Percentiles rank a stretch among this genome's conserved stretches.
Conservation (phyloP, 2,113 vertebrate species). For the Cyprinodon variegatus region DNA sequence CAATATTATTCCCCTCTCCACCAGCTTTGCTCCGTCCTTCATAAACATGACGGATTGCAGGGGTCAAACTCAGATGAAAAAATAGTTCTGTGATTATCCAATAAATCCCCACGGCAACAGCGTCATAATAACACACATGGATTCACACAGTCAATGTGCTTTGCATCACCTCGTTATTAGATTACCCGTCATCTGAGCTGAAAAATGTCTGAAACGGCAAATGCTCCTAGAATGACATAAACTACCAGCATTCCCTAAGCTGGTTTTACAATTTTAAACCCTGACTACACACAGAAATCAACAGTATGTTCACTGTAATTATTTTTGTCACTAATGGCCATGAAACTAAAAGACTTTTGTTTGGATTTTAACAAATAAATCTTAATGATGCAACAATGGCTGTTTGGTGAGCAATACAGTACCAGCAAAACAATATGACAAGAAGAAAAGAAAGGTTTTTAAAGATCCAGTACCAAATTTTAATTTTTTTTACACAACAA, state of each 20-base stretch:
- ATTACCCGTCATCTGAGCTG: conserved; percentile 55
- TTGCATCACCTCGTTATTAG: conserved; percentile 57
- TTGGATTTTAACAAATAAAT: neutral
- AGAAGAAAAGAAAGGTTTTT: no score
- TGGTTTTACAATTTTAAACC: neutral
- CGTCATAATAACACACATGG: conserved; percentile 23
- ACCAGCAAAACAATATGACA: neutral
- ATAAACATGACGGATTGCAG: neutral
- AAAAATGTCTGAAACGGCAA: conserved; percentile 55
- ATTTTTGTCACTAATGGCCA: neutral
- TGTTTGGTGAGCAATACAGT: neutral
- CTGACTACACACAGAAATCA: neutral
- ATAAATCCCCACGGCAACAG: conserved; percentile 45
- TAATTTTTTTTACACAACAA: neutral
- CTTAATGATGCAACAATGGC: neutral
- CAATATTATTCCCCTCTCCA: neutral
- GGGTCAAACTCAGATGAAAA: conserved; percentile 3
- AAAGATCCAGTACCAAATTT: no score
- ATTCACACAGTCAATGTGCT: conserved; percentile 29
- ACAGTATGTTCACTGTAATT: neutral
- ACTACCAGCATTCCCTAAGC: neutral
- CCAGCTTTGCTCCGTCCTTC: neutral
- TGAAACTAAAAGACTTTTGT: neutral
- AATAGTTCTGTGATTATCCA: conserved; percentile 6
- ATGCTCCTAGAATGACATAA: conserved; percentile 27